A percentile compares a stretch with the other conserved stretches of the same genome.
Evolutionary conservation across 2,113 vertebrate genomes (phyloP).

Genomic region (Chaetura pelagica): DNA sequence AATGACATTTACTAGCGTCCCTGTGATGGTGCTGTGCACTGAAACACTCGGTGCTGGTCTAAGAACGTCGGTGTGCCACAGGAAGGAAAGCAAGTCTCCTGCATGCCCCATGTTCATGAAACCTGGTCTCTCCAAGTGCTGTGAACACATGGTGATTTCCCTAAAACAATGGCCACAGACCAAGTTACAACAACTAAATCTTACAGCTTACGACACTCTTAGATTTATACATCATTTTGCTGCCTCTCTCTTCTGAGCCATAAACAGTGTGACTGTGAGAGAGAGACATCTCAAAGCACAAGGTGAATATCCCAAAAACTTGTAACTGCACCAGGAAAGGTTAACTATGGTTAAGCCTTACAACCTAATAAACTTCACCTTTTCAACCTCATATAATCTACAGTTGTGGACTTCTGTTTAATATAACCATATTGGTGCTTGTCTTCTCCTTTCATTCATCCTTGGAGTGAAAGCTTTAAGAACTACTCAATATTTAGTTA

Average conservation of each 20-base stretch:
- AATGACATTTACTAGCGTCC: background rate
- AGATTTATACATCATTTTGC: background rate
- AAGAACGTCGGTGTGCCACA: background rate
- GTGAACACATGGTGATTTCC: background rate
- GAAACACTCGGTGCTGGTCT: rapidly evolving
- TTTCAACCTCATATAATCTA: background rate
- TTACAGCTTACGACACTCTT: background rate
- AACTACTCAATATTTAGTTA: background rate
- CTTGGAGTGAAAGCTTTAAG: background rate
- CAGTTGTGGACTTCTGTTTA: background rate
- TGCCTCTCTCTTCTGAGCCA: background rate
- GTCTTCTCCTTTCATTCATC: background rate
- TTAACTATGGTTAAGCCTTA: background rate
- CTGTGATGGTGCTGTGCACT: background rate
- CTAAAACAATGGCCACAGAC: background rate
- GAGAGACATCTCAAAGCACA: rapidly evolving
- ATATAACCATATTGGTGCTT: too few species aligned
- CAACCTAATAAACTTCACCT: background rate
- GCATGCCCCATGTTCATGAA: rapidly evolving
- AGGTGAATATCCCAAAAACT: background rate
- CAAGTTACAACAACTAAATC: background rate
- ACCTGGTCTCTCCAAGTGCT: background rate
- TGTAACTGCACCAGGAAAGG: background rate
- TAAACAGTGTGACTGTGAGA: rapidly evolving
- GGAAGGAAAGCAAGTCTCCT: background rate